Evolutionary conservation across 2,797 vertebrate species (phyloP), one percentile per base, ranked within the genome.

Genomic region (Decapterus maruadsi): DNA sequence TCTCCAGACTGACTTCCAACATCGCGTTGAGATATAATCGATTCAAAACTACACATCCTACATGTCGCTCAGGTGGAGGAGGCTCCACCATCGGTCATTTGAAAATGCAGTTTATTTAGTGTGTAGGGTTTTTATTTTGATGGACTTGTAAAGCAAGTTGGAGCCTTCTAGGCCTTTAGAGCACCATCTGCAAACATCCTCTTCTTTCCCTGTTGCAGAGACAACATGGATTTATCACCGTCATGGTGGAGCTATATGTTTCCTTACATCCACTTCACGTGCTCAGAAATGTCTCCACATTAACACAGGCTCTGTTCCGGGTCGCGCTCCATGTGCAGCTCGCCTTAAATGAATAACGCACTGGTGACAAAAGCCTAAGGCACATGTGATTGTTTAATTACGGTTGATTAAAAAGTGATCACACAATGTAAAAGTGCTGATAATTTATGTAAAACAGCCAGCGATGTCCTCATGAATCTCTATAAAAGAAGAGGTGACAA

Each of bases 391-490:
- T 79, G 53, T 66, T 69, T 54, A 66, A 81, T 82, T 59, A 69
- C 66, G 66, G 57, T 56, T 80, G 56, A 62, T 75, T 62, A 74
- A 72, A 65, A 68, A 80, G 31, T 34, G 6, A 34, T 60, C 40
- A 60, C 51, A 65, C 60, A 8, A 77, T 57, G 51, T 84, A 53
- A 67, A 77, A 42, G 60, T 65, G 72, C 54, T 74, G 66, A 81
- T 87, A 60, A 82, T 86, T 20, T 46, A 85, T 82, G 81, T 46
- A 80, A 77, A 88, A 71, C 75, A 63, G 40, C 1, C 34, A 53
- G 29, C 19, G 72, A 73, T 57, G 71, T 61, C 50, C 43, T 70
- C 67, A 75, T 71, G 60, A 73, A 78, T 79, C 7, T 59, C 65
- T 43, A 43, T 36, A 8, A 31, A 34, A 4, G 48, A 66, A 55